These are phyloP conservation scores for Eospalax fontanierii DNA, from an alignment of 2,797 vertebrate genomes.

Conservation along the genomic window DNA sequence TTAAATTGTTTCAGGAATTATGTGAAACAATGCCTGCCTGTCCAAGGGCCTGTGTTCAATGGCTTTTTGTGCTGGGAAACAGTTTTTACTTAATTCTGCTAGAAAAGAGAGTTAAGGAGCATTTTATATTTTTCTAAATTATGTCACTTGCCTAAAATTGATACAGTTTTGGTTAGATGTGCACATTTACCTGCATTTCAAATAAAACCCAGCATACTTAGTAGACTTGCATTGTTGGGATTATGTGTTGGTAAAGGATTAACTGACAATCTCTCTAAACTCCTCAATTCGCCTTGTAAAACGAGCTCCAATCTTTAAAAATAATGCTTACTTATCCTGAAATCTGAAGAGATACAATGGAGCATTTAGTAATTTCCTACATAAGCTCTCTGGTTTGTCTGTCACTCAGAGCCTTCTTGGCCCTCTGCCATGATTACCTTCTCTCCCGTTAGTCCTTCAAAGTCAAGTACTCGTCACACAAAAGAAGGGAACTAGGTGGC, in stretches of 20 bases:
- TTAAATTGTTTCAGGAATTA: slow-evolving; percentile 18
- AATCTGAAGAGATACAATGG: background rate
- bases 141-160: slow-evolving; percentile 36
- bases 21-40: background rate
- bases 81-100: background rate
- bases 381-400: background rate
- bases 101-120: background rate
- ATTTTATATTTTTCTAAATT: background rate
- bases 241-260: background rate
- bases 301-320: background rate
- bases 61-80: background rate
- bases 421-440: background rate
- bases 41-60: background rate
- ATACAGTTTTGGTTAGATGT: background rate
- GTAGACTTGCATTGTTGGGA: background rate
- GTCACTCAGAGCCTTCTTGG: background rate
- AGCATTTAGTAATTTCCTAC: background rate
- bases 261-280: background rate
- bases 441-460: background rate
- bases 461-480: background rate
- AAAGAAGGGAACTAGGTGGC: background rate
- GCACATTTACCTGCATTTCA: slow-evolving; percentile 4
- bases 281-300: background rate
- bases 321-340: background rate
- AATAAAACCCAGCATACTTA: background rate